Conservation (phyloP, 2,888 invertebrate genomes). For the Gastrophysa polygoni region DNA sequence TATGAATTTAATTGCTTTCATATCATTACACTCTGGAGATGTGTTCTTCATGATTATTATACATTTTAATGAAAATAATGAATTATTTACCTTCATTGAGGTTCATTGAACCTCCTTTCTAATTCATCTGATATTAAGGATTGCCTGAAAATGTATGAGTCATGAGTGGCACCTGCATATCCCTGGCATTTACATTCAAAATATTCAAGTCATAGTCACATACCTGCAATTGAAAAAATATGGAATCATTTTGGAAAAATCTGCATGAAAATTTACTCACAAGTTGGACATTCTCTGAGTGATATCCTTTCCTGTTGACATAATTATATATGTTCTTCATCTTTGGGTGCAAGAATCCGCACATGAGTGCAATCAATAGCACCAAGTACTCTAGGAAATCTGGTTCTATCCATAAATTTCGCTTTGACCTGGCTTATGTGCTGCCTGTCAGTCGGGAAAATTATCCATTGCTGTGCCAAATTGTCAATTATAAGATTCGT, state of each 20-base stretch:
- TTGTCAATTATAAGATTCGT: slow-evolving; percentile 10
- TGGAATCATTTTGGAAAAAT: neutral
- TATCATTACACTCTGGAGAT: neutral
- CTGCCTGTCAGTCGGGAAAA: slow-evolving; percentile 16
- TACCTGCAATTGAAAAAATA: slow-evolving; percentile 20
- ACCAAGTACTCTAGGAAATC: slow-evolving; percentile 32
- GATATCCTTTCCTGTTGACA: slow-evolving; percentile 32
- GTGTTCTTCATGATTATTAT: neutral
- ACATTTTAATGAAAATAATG: slow-evolving; percentile 4
- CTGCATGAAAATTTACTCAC: slow-evolving; percentile 16
- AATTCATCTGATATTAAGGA: slow-evolving; percentile 6
- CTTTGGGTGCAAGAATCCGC: slow-evolving; percentile 25
- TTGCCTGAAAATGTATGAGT: slow-evolving; percentile 20
- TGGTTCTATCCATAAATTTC: slow-evolving; percentile 33
- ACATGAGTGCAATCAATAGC: too few relatives aligned
- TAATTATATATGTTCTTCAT: slow-evolving; percentile 39
- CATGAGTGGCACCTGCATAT: slow-evolving; percentile 26
- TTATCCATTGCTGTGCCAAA: slow-evolving; percentile 16
- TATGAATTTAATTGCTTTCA: neutral
- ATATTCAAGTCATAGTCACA: slow-evolving; percentile 32
- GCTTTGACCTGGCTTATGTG: slow-evolving; percentile 23
- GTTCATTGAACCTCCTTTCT: slow-evolving; percentile 3
- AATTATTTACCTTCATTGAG: neutral
- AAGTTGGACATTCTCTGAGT: slow-evolving; percentile 36
- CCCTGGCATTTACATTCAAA: slow-evolving; percentile 30